Percentiles rank a stretch among this genome's conserved stretches.
Evolutionary conservation across 2,797 vertebrate species (phyloP).

Genomic region (Masticophis lateralis): DNA sequence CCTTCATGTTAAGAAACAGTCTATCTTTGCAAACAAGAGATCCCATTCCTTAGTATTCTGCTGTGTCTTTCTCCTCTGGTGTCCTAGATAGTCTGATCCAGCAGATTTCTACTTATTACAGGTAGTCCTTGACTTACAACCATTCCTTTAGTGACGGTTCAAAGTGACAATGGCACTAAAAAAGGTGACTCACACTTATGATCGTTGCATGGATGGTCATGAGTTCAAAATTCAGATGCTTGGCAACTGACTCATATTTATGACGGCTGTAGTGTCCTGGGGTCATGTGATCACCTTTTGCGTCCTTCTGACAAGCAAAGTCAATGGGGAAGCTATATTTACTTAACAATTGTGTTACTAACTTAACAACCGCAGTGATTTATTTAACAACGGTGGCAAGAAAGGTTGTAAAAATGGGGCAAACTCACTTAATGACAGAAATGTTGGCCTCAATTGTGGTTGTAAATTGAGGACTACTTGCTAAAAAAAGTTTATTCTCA

Average conservation of each 20-base stretch:
- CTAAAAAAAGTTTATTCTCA: background rate
- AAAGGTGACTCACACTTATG: background rate
- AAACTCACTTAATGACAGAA: background rate
- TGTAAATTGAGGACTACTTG: background rate
- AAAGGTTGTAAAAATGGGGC: background rate
- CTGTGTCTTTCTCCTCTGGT: background rate
- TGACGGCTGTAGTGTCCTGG: background rate
- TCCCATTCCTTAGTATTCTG: background rate
- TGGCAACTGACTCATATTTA: background rate
- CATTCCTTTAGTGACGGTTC: background rate
- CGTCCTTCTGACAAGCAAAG: background rate
- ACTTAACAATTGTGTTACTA: background rate
- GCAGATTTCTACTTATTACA: background rate
- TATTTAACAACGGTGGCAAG: background rate
- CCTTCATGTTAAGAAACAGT: background rate
- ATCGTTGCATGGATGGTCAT: background rate
- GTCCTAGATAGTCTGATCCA: background rate
- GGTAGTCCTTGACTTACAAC: background rate
- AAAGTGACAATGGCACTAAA: background rate
- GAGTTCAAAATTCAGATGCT: background rate
- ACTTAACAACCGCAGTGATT: background rate
- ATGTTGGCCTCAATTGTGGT: background rate
- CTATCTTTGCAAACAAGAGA: background rate
- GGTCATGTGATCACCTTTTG: background rate
- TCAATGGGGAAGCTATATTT: background rate